Evolutionary conservation across 2,113 vertebrate species (phyloP).

Genomic region (Chamaea fasciata): DNA sequence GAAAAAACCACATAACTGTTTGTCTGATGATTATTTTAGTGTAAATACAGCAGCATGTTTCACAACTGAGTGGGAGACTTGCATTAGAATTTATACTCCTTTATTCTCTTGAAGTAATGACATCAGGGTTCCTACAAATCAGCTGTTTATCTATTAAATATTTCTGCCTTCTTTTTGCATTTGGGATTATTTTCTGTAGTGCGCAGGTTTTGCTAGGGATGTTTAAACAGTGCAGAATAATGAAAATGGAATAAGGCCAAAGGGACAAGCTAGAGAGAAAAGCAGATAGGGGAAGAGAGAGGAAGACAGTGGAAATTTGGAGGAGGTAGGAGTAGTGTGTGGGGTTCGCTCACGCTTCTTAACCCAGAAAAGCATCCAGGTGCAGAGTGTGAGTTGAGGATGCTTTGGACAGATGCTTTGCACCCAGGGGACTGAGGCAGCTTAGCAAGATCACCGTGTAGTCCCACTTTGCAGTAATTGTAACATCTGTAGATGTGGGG

Average conservation of each 20-base stretch:
- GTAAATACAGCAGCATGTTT: constrained; percentile 6
- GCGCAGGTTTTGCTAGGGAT: not conserved
- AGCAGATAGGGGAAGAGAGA: not conserved
- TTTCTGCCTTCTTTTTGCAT: not conserved
- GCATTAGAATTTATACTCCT: not conserved
- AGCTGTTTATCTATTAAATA: not conserved
- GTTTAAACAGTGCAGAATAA: not conserved
- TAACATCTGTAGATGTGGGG: not conserved
- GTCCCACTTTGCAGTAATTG: not conserved
- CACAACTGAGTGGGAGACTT: constrained; percentile 5
- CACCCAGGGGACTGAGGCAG: not conserved
- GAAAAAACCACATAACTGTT: not conserved
- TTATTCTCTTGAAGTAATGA: not conserved
- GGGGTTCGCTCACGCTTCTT: rapidly evolving
- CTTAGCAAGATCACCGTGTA: not conserved
- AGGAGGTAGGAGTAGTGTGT: not conserved
- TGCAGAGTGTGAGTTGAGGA: not conserved
- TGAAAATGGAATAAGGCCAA: not conserved
- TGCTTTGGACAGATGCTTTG: too few relatives aligned
- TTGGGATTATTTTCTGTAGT: not conserved
- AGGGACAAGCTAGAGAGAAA: not conserved
- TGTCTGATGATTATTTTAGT: not conserved
- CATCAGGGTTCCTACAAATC: not conserved
- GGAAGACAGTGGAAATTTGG: not conserved
- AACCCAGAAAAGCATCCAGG: not conserved